Evolutionary conservation across 2,888 invertebrate species (phyloP), one percentile per base, ranked within the genome.

Genomic region (Acanthoscelides obtectus): DNA sequence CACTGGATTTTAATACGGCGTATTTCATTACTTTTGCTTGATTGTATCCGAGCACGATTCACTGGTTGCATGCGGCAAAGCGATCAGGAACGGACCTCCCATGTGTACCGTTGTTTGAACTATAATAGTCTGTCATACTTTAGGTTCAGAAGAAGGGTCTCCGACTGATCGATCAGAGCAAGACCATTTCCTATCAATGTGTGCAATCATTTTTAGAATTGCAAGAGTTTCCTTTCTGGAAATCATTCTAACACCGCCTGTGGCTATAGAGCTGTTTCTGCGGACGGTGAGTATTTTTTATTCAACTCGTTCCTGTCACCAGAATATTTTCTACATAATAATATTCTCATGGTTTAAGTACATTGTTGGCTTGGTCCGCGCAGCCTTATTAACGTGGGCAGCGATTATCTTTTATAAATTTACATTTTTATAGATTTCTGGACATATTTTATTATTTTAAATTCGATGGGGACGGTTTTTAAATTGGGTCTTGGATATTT

Each of bases 231-330:
- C 45, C 45, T 45, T 12, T 45, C 17, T 12, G 12, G 45, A 45
- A 45, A 45, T 45, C 12, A 4, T 45, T 17, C 45, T 45, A 45
- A 45, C 45, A 45, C 6, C 45, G 45, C 45, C 45, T 6, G 45
- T 45, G 45, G 45, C 12, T 45, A 45, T 45, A 45, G 45, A 45
- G 45, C 17, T 45, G 45, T 45, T 12, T 45, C 45, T 45, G 8
- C 8, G 45, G 45, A 45, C 45, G 45, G 5, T 45, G 45, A 12
- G 17, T 17, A 45, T 45, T 70, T 66, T 76, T 76, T 75, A 68
- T 45, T 69, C 27, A 45, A 68, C 74, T 74, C 72, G 72, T 69
- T 70, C 72, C 74, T 71, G 72, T 73, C 71, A 72, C 69, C 72
- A 45, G 70, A 72, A 73, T 74, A 70, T 70, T 70, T 70, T 67